Evolutionary conservation across 2,113 vertebrate genomes (phyloP).

Genomic region (Chaenocephalus aceratus): DNA sequence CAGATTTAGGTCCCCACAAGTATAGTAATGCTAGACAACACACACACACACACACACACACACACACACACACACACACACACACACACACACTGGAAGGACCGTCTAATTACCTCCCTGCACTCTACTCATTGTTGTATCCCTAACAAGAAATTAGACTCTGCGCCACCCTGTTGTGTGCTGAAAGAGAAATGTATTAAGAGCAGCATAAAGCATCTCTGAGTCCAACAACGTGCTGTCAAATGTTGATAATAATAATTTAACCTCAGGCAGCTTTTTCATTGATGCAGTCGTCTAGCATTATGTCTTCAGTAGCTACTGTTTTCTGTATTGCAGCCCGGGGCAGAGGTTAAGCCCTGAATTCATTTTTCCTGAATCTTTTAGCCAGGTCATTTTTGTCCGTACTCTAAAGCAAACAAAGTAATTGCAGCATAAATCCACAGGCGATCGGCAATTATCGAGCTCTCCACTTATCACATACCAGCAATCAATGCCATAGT

Average conservation of each 20-base stretch:
- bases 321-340: slow-evolving; percentile 11
- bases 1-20: too few relatives aligned
- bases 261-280: slow-evolving; percentile 10
- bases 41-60: too few relatives aligned
- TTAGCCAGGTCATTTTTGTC: slow-evolving; percentile 31
- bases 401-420: slow-evolving; percentile 48
- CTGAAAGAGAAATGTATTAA: background rate
- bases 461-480: background rate
- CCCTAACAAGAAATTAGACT: slow-evolving; percentile 20
- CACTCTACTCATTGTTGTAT: slow-evolving; percentile 32
- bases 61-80: background rate
- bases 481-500: background rate
- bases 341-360: background rate
- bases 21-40: too few relatives aligned
- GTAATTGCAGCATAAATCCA: slow-evolving; percentile 37
- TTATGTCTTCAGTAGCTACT: too few relatives aligned
- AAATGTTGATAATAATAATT: background rate
- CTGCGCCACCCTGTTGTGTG: slow-evolving; percentile 1
- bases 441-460: slow-evolving; percentile 2
- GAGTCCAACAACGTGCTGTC: background rate
- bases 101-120: slow-evolving; percentile 39
- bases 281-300: too few relatives aligned
- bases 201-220: background rate
- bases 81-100: slow-evolving; percentile 26
- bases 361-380: slow-evolving; percentile 7